Evolutionary conservation across 2,113 vertebrate genomes (phyloP).

Genomic region (Chaetodon auriga): DNA sequence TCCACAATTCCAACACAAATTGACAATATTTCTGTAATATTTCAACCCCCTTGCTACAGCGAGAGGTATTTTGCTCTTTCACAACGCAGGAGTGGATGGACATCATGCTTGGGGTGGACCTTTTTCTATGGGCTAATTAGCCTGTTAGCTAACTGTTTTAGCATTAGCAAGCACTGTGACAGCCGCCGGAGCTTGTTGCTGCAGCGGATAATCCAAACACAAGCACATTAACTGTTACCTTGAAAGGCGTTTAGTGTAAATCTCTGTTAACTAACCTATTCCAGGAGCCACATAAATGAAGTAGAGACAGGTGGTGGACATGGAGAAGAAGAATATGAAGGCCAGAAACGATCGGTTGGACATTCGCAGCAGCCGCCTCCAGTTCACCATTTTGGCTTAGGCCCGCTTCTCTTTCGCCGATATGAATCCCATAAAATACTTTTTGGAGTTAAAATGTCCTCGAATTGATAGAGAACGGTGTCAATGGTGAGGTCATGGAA

Average conservation of each 20-base stretch:
- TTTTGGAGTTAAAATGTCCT: slow-evolving; percentile 57
- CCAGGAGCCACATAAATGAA: slow-evolving; percentile 97
- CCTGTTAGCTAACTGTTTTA: slow-evolving; percentile 31
- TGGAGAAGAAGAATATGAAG: slow-evolving; percentile 96
- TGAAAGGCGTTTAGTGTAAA: background rate
- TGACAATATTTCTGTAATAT: rapidly evolving
- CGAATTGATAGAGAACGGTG: slow-evolving; percentile 18
- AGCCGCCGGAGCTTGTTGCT: background rate
- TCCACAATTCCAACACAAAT: background rate
- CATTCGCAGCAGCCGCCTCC: slow-evolving; percentile 90
- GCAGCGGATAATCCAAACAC: slow-evolving; percentile 35
- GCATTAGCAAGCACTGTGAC: slow-evolving; percentile 8
- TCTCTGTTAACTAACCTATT: slow-evolving; percentile 88
- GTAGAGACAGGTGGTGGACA: slow-evolving; percentile 95
- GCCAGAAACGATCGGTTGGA: slow-evolving; percentile 95
- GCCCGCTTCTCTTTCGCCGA: slow-evolving; percentile 63
- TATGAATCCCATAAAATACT: slow-evolving; percentile 80
- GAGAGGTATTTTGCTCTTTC: background rate
- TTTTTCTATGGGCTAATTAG: slow-evolving; percentile 20
- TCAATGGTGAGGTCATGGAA: slow-evolving; percentile 56
- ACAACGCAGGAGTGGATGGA: background rate
- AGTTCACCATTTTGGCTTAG: slow-evolving; percentile 87
- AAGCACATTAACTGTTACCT: slow-evolving; percentile 50
- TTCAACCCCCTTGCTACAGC: background rate
- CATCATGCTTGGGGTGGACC: background rate